These are phyloP conservation scores for Campylorhamphus procurvoides DNA, from an alignment of 2,113 vertebrate genomes.

Conservation along the genomic window DNA sequence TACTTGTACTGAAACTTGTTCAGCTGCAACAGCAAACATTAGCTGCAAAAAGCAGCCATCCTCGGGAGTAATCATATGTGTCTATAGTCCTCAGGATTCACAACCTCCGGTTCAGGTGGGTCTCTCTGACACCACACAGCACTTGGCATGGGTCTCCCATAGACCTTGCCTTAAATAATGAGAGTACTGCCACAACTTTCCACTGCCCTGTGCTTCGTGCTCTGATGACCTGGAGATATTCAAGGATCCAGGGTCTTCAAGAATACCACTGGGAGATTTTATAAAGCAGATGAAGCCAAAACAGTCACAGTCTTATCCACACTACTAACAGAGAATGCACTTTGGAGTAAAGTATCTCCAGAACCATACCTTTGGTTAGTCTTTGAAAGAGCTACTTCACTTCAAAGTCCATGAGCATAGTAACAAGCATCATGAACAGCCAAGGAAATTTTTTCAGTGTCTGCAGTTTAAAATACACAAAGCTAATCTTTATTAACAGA, in stretches of 20 bases:
- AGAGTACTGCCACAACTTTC: neutral
- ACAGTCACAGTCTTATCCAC: neutral
- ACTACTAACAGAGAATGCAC: neutral
- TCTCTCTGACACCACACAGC: neutral
- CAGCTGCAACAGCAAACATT: neutral
- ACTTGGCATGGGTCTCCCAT: neutral
- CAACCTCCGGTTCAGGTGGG: rapidly evolving
- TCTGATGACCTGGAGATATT: neutral
- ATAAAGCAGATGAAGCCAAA: neutral
- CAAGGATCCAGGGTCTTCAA: neutral
- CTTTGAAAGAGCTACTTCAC: neutral
- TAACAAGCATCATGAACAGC: neutral
- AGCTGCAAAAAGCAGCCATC: neutral
- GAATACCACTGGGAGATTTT: neutral
- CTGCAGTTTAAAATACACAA: neutral
- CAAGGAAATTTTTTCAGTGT: neutral
- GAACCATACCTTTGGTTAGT: neutral
- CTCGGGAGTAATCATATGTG: neutral
- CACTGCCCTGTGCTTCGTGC: neutral
- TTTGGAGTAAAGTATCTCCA: neutral
- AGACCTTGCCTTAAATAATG: neutral
- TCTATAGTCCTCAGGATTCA: neutral
- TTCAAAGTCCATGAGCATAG: neutral
- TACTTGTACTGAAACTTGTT: neutral
- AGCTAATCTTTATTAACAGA: neutral